These are phyloP conservation scores for Aphis craccivora DNA, from an alignment of 1,140 invertebrate species.

Conservation along the genomic window DNA sequence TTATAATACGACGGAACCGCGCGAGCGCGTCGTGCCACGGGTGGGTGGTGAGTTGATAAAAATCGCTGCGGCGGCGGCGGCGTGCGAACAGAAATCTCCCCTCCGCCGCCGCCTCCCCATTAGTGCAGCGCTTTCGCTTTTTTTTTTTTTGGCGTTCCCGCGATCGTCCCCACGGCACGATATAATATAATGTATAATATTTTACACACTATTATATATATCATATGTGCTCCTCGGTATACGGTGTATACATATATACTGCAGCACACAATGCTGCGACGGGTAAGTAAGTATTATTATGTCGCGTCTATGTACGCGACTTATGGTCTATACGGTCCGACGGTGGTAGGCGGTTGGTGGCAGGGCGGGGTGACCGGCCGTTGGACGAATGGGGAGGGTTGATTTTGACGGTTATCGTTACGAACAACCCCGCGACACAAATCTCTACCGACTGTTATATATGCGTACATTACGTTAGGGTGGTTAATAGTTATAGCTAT, in stretches of 20 bases:
- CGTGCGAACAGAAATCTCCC: constrained; percentile 20
- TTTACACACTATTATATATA: not conserved
- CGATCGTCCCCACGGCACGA: not conserved
- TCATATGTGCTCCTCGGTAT: not conserved
- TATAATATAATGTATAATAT: not conserved
- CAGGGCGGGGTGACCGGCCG: too few species aligned
- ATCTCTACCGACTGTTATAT: not conserved
- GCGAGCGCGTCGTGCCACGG: not conserved
- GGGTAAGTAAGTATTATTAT: not conserved
- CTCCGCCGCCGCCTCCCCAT: not conserved
- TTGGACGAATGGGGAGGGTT: not conserved
- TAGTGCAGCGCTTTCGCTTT: not conserved
- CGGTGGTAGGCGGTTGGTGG: not conserved
- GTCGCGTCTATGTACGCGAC: not conserved
- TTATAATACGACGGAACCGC: not conserved
- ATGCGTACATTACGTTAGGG: not conserved
- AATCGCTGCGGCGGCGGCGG: constrained; percentile 1
- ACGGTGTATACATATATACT: not conserved
- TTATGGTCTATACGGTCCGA: not conserved
- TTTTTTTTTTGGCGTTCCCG: not conserved
- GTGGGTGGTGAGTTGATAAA: not conserved
- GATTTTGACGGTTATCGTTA: not conserved
- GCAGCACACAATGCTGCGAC: not conserved
- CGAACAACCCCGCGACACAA: not conserved
- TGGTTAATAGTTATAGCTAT: not conserved